Base-by-base conservation (phyloP, 1,140 invertebrate species). In the Mizuhopecten yessoensis region DNA sequence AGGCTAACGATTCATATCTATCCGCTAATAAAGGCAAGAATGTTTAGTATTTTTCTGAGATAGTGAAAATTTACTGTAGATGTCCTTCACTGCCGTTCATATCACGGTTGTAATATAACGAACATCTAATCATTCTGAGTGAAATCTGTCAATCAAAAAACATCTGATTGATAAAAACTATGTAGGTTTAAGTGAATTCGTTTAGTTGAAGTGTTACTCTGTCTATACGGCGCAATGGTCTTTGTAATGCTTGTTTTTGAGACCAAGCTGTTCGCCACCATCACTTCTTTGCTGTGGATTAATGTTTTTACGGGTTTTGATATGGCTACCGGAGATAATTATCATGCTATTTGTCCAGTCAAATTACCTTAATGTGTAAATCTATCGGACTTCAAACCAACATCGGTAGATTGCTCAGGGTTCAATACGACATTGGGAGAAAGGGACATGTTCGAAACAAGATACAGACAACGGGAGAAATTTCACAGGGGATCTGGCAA, bases 281-380 rank as follows among this genome's bases (percentile, higher is more conserved):
- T 9, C 29, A 29, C 57, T 0, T 29, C 2, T n/a, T 29, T 17
- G 57, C 3, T 23, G 1, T 1, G 11, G 45, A 49, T 75, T n/a
- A 29, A n/a, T 75, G 15, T 9, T 29, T 29, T 75, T 3, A 29
- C 5, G 57, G 29, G 23, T 7, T n/a, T 29, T 75, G 57, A 75
- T 75, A 75, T 29, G 57, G 57, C 57, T 75, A 75, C n/a, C n/a
- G 57, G 57, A 29, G 57, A 75, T 75, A 75, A 75, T 75, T 75
- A 75, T n/a, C 9, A 9, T n/a, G 11, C 57, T 29, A 75, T 29
- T 29, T 7, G 23, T 75, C 57, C 57, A 75, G 11, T 75, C 57
- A 75, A 75, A 75, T 75, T 75, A 75, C 23, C 57, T 3, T 0
- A n/a, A 75, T 75, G 3, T 75, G 57, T 17, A 75, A 75, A 75